A percentile compares a stretch with the other conserved stretches of the same genome.
phyloP scores from a whole-genome alignment of 2,888 invertebrate species.

The Thecocarcelia acutangulata region DNA sequence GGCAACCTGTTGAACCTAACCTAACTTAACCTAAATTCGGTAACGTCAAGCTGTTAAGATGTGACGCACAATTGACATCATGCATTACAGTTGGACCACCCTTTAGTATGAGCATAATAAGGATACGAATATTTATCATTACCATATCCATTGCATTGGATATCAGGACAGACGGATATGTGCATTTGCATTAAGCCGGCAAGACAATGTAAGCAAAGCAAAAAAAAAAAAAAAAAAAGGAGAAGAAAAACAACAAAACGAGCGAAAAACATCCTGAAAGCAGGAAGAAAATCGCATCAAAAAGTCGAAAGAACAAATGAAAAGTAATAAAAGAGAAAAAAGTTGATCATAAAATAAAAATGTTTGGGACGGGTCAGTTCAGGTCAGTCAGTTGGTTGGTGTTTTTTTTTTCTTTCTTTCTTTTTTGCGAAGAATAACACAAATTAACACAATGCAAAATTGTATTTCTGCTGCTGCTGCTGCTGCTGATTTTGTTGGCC shows the following conservation, averaged over 20 bases:
- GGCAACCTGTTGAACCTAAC: too few relatives aligned
- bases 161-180: background rate
- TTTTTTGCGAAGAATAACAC: constrained; percentile 59
- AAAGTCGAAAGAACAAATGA: constrained; percentile 74
- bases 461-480: constrained; percentile 16
- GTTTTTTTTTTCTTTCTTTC: too few relatives aligned
- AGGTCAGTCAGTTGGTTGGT: constrained; percentile 25
- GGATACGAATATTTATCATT: constrained; percentile 41
- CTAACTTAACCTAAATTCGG: too few relatives aligned
- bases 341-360: constrained; percentile 38
- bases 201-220: background rate
- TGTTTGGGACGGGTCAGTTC: too few relatives aligned
- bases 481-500: constrained; percentile 37
- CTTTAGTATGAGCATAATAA: constrained; percentile 30
- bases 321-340: constrained; percentile 18
- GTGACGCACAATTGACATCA: too few relatives aligned
- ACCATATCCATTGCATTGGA: background rate
- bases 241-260: too few relatives aligned
- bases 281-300: constrained; percentile 77
- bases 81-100: too few relatives aligned
- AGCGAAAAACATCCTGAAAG: constrained; percentile 20
- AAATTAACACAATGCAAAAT: constrained; percentile 44
- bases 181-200: too few relatives aligned
- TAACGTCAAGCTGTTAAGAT: too few relatives aligned
- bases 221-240: too few relatives aligned